These are phyloP conservation scores for Odontothrips loti DNA, from an alignment of 2,888 invertebrate genomes.

Conservation along the genomic window DNA sequence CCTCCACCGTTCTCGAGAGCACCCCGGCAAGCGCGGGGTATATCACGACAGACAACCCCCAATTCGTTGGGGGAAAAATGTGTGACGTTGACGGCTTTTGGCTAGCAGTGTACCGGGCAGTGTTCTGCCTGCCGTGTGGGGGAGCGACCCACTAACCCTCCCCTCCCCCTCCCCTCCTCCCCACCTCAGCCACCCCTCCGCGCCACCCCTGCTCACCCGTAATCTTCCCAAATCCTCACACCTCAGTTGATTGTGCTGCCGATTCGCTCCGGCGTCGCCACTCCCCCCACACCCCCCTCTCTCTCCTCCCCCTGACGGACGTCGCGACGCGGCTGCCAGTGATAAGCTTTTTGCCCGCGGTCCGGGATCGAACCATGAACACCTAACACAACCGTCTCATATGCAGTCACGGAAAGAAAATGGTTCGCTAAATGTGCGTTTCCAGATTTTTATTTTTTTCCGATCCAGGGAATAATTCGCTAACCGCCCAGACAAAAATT, in stretches of 20 bases:
- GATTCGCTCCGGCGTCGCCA: not conserved
- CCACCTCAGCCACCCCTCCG: not conserved
- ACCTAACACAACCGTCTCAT: no score
- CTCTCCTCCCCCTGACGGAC: not conserved
- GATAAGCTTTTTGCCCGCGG: not conserved
- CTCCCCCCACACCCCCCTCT: not conserved
- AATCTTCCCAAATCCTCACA: constrained; percentile 26
- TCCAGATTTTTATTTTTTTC: no score
- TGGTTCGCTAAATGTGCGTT: no score
- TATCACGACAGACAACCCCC: no score
- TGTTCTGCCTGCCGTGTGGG: not conserved
- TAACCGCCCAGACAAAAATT: no score
- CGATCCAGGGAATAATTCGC: no score
- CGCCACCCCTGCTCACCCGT: constrained; percentile 10
- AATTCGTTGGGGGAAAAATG: no score
- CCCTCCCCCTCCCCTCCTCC: not conserved
- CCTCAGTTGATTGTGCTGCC: constrained; percentile 25
- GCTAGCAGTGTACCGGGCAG: not conserved
- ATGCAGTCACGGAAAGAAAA: no score
- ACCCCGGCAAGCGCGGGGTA: no score
- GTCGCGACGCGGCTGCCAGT: not conserved
- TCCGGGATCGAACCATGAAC: no score
- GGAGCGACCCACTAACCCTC: not conserved
- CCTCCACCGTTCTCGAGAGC: no score
- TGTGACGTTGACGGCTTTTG: not conserved